Percentiles rank a stretch among this genome's conserved stretches.
Conservation (phyloP, 30 jellyfish, hydroid and myxozoan genomes). For the Aurelia sp. region DNA sequence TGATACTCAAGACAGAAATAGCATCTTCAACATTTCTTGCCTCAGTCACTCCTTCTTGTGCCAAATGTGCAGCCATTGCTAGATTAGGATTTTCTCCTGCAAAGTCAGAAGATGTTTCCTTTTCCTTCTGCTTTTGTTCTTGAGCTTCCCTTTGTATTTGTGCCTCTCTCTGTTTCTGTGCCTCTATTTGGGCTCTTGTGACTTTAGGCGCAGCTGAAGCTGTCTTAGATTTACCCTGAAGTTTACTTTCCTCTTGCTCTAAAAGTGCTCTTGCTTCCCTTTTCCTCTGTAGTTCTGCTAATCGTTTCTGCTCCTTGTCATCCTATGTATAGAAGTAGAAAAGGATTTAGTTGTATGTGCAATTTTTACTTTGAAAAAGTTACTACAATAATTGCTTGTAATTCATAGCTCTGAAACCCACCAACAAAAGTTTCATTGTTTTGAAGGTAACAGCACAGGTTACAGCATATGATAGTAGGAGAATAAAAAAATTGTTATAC, state of each 20-base stretch:
- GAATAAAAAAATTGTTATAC: too few species aligned
- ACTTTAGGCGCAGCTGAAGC: slow-evolving; percentile 66
- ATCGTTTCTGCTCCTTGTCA: slow-evolving; percentile 72
- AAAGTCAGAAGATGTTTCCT: slow-evolving; percentile 27
- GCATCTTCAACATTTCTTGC: slow-evolving; percentile 92
- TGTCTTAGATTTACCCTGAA: slow-evolving; percentile 20
- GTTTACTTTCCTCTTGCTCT: slow-evolving; percentile 76
- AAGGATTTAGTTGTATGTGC: too few species aligned
- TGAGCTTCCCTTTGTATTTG: slow-evolving; percentile 22
- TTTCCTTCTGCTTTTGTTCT: slow-evolving; percentile 52
- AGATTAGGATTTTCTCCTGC: slow-evolving; percentile 87
- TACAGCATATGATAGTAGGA: too few species aligned
- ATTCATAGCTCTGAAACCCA: too few species aligned
- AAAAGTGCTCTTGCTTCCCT: slow-evolving; percentile 74
- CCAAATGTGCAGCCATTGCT: slow-evolving; percentile 79
- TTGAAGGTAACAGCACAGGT: too few species aligned
- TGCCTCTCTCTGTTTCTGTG: slow-evolving; percentile 54
- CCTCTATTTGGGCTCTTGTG: slow-evolving; percentile 80
- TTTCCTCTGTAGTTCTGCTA: slow-evolving; percentile 65
- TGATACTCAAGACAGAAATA: slow-evolving; percentile 67
- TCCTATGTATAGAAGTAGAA: slow-evolving; percentile 54
- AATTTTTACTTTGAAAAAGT: too few species aligned
- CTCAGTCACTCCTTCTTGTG: slow-evolving; percentile 81
- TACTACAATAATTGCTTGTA: too few species aligned
- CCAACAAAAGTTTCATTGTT: too few species aligned